Evolutionary conservation across 2,888 invertebrate genomes (phyloP), one percentile per base, ranked within the genome.

Genomic region (Eilema sororculum): DNA sequence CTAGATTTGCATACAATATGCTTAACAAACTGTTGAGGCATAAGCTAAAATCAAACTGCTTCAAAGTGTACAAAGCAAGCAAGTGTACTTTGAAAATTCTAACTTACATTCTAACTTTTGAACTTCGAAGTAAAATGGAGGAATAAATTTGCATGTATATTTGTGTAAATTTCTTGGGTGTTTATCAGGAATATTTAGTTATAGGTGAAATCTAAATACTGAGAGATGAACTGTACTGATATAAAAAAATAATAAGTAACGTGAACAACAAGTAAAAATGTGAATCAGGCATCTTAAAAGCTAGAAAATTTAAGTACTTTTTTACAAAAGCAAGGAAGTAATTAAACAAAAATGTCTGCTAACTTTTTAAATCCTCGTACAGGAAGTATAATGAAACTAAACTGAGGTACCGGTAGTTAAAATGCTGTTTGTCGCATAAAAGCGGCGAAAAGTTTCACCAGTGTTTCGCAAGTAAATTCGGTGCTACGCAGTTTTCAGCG

Each of bases 1-100:
- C 16, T 22, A 61, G 69, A 78, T 82, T 82, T 78, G 74, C 84
- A 82, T 84, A 84, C 78, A 82, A 78, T 78, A 65, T 65, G 22
- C 9, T 24, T 20, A 20, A 25, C 25, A 28, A n/a, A 28, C 20
- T 46, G 46, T 37, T 37, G n/a, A 25, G n/a, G 12, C 12, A 20
- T 52, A n/a, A 58, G 28, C 28, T 25, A 28, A 58, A 58, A 16
- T 25, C n/a, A n/a, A 28, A 64, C n/a, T 12, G n/a, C n/a, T 52
- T 63, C 0, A 65, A 24, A 65, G 16, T 33, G 16, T 60, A 25
- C 25, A 25, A 13, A 25, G 57, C 22, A n/a, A n/a, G n/a, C n/a
- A n/a, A n/a, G n/a, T n/a, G n/a, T 25, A 52, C n/a, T 52, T 52
- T 8, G n/a, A n/a, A 52, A 52, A 52, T 52, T 52, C 52, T 52